Evolutionary conservation across 2,113 vertebrate genomes (phyloP), one percentile per base, ranked within the genome.

Genomic region (Geothlypis trichas): DNA sequence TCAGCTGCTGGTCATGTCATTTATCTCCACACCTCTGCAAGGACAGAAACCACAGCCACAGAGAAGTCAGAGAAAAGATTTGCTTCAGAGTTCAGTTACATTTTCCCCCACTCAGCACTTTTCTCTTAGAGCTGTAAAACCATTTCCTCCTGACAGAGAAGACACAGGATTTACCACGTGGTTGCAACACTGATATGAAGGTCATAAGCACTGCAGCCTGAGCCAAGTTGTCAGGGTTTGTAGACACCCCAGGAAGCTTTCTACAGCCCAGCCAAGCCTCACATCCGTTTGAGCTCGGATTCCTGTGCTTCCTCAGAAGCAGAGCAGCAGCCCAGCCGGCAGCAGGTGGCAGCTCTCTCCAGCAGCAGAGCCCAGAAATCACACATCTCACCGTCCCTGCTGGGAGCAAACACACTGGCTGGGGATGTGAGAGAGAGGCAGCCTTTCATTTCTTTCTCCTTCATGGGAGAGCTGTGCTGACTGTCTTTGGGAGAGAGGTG

Each of bases 271-370:
- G 80, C 66, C 84, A 79, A 87, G 73, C 23, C 3, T 20, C 51
- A 37, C 66, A 76, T 79, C 84, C 7, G 0, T 58, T 62, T 65
- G 41, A 87, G 61, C 57, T 92, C 35, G 13, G 55, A 5, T 57
- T 58, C 46, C 66, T 83, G 42, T 39, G 83, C 68, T 59, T 59
- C 42, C 33, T 71, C 47, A 4, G 57, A 30, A n/a, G 35, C 47
- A 58, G 33, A n/a, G 52, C 33, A 74, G 73, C 46, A 51, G 73
- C 75, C 81, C 19, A 0, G 73, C 42, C 27, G 16, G 75, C 82
- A 90, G 78, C 71, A 91, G 92, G 47, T 79, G 75, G 86, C 78
- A 85, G 86, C 88, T 92, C 72, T 88, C 39, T 84, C 55, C 88
- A 89, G 76, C 4, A 21, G 71, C 67, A 86, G 54, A 59, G 55